Evolutionary conservation across 2,888 invertebrate genomes (phyloP).

Genomic region (Elegia similella): DNA sequence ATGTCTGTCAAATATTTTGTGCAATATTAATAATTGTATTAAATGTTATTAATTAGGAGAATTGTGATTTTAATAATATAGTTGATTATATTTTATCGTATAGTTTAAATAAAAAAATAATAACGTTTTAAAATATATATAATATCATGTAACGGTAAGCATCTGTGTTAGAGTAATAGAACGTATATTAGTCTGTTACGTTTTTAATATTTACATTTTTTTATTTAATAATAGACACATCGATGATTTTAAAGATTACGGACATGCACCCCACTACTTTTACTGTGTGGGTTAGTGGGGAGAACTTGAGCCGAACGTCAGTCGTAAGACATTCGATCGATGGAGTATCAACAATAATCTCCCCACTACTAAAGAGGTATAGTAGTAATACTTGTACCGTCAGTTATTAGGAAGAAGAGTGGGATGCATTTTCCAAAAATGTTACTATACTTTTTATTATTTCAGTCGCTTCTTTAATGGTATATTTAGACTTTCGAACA

Average conservation of each 20-base stretch:
- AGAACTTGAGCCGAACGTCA: too few species aligned
- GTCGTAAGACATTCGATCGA: too few species aligned
- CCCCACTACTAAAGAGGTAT: too few species aligned
- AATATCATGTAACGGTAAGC: conserved; percentile 67
- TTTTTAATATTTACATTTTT: conserved; percentile 30
- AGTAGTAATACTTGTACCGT: too few species aligned
- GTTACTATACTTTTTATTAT: not conserved
- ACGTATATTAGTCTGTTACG: conserved; percentile 48
- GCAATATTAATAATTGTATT: conserved; percentile 58
- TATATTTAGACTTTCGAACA: conserved; percentile 6
- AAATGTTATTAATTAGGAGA: conserved; percentile 75
- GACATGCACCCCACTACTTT: too few species aligned
- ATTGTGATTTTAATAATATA: conserved; percentile 79
- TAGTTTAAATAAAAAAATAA: conserved; percentile 53
- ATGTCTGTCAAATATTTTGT: conserved; percentile 60
- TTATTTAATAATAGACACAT: not conserved
- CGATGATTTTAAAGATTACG: not conserved
- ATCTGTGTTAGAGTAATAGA: conserved; percentile 67
- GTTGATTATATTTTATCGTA: conserved; percentile 73
- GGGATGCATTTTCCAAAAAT: too few species aligned
- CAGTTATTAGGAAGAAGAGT: too few species aligned
- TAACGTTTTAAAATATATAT: conserved; percentile 68
- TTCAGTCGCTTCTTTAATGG: not conserved
- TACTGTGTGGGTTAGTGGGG: too few species aligned
- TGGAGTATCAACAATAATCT: too few species aligned